Base-by-base conservation (phyloP, 2,797 vertebrate genomes). In the Enteromius mattozi region DNA sequence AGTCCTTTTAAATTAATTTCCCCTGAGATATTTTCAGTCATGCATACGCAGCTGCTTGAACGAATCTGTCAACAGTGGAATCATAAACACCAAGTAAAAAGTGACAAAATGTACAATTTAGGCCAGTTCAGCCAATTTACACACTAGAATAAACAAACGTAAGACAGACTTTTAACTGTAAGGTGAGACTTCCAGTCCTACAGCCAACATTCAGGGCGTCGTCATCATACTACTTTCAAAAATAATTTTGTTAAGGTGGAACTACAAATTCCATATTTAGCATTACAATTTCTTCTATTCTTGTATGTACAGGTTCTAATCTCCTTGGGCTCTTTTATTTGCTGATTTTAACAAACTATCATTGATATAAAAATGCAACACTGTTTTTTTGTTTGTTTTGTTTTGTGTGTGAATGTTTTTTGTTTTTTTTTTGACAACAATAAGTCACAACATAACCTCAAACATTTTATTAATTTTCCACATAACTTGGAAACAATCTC, bases 401-500 rank as follows among this genome's bases (percentile, higher is more conserved):
- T 47, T 14, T 13, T 49, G 4, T n/a, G 27, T 51, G 21, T n/a
- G 40, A 66, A 7, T 37, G 37, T 37, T 5, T 5, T 37, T 5
- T 37, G 10, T 2, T 10, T 16, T 72, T 63, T 33, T 9, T 21
- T 40, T 5, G 6, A 86, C 37, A 71, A 81, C 19, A 9, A 59
- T 30, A 68, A 21, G 80, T 35, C 66, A 76, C 42, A 49, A 71
- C 81, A 80, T 95, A 81, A 93, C 95, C 94, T 95, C 93, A 95
- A 95, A 95, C 94, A 93, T 93, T 95, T 95, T 93, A 94, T 95
- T 95, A 93, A 94, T 94, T 94, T 95, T 90, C 87, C 89, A 90
- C 93, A 94, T 93, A 94, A 95, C 92, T 95, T 95, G 84, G 92
- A 95, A 95, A 95, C 94, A 94, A 95, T 93, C 93, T 95, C 95